Percentiles rank a stretch among this genome's conserved stretches.
Conservation (phyloP, 2,797 vertebrate genomes). For the Chrysocyon brachyurus region DNA sequence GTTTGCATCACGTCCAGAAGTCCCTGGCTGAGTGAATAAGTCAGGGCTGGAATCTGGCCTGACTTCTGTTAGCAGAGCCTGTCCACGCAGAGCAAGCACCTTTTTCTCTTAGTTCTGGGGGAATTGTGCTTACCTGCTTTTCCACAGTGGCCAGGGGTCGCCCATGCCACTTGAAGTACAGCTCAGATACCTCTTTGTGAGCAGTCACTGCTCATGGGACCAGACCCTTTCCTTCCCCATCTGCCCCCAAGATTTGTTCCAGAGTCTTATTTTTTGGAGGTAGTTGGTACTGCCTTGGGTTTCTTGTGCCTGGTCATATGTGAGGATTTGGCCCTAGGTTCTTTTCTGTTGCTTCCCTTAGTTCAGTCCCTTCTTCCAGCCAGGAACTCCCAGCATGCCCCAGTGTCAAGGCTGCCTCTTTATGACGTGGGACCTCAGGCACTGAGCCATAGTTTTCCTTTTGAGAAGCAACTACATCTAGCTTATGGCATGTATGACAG, state of each 20-base stretch:
- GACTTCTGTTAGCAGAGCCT: neutral
- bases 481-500: neutral
- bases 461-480: neutral
- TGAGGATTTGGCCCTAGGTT: neutral
- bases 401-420: neutral
- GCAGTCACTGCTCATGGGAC: neutral
- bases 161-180: rapidly evolving
- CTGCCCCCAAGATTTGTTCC: neutral
- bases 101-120: neutral
- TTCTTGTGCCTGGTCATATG: neutral
- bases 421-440: neutral
- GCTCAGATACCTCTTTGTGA: neutral
- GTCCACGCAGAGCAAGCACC: neutral
- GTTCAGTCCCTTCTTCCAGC: neutral
- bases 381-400: neutral
- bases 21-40: neutral
- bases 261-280: neutral
- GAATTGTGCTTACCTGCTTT: neutral
- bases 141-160: neutral
- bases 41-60: neutral
- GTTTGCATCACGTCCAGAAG: no score
- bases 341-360: neutral
- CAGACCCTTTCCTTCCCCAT: neutral
- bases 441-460: neutral
- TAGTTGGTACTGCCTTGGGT: neutral